These are phyloP conservation scores for Tenthredo amoena DNA, from an alignment of 2,888 invertebrate species.

Conservation along the genomic window DNA sequence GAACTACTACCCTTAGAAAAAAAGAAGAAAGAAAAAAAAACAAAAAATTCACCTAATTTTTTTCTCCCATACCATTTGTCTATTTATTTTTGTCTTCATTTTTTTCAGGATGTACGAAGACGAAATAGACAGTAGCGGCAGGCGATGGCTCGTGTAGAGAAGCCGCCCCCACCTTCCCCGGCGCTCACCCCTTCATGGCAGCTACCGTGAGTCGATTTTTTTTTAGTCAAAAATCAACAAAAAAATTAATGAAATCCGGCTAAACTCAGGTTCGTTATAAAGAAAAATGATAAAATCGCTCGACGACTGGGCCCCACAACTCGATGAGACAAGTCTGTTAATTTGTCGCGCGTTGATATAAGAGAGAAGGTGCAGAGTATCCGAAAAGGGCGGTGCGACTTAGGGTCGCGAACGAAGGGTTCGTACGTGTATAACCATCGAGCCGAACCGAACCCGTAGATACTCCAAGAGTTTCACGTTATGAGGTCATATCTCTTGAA, in stretches of 20 bases:
- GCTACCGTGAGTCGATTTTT: constrained; percentile 66
- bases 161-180: constrained; percentile 62
- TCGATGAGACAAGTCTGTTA: constrained; percentile 20
- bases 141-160: constrained; percentile 67
- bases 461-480: not conserved
- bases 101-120: constrained; percentile 64
- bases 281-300: not conserved
- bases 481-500: not conserved
- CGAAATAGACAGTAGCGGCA: constrained; percentile 57
- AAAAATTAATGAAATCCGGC: not conserved
- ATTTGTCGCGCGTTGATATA: not conserved
- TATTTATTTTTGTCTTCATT: constrained; percentile 22
- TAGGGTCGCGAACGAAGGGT: constrained; percentile 34
- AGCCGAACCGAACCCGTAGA: not conserved
- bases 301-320: not conserved
- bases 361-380: not conserved
- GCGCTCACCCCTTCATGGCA: constrained; percentile 67
- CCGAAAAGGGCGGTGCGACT: constrained; percentile 27
- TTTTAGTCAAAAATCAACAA: not conserved
- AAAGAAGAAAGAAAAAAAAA: not conserved
- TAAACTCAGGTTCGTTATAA: not conserved
- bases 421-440: constrained; percentile 3
- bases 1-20: too few species aligned
- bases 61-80: not conserved
- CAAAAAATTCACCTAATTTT: not conserved